These are phyloP conservation scores for Teinopalpus imperialis DNA, from an alignment of 2,888 invertebrate genomes.

Conservation along the genomic window DNA sequence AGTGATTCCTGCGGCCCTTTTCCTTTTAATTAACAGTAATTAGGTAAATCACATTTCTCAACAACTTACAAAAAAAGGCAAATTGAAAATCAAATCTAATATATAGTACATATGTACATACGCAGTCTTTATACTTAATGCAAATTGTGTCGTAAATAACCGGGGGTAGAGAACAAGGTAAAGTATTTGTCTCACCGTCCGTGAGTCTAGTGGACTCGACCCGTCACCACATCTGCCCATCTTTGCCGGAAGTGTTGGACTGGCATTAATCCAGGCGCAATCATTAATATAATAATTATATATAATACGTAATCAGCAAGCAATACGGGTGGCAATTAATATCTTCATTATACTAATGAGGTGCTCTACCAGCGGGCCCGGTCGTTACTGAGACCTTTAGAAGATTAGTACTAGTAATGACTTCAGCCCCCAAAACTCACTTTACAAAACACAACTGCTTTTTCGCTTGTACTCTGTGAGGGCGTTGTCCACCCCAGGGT, in stretches of 20 bases:
- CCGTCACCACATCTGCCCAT: slow-evolving; percentile 11
- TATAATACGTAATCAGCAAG: no score
- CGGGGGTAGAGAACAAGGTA: not conserved
- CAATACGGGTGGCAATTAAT: slow-evolving; percentile 64
- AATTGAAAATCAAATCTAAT: no score
- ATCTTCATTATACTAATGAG: slow-evolving; percentile 62
- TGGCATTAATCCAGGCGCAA: slow-evolving; percentile 37
- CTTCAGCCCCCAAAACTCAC: no score
- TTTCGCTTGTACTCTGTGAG: no score
- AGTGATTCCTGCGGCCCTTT: no score
- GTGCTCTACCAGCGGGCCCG: slow-evolving; percentile 46
- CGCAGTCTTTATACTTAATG: not conserved
- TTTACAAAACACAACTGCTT: no score
- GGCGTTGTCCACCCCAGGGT: no score
- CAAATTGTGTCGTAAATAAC: slow-evolving; percentile 7
- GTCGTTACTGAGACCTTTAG: slow-evolving; percentile 38
- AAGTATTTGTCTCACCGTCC: slow-evolving; percentile 17
- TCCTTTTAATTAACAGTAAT: no score
- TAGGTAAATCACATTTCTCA: no score
- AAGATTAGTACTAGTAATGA: slow-evolving; percentile 30
- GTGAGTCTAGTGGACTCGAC: slow-evolving; percentile 18
- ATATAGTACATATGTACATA: no score
- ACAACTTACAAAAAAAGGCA: no score
- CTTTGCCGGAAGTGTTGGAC: slow-evolving; percentile 25
- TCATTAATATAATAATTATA: no score